Base-by-base conservation (phyloP, 1,140 invertebrate species). In the Ceratoteleas bidentatus region DNA sequence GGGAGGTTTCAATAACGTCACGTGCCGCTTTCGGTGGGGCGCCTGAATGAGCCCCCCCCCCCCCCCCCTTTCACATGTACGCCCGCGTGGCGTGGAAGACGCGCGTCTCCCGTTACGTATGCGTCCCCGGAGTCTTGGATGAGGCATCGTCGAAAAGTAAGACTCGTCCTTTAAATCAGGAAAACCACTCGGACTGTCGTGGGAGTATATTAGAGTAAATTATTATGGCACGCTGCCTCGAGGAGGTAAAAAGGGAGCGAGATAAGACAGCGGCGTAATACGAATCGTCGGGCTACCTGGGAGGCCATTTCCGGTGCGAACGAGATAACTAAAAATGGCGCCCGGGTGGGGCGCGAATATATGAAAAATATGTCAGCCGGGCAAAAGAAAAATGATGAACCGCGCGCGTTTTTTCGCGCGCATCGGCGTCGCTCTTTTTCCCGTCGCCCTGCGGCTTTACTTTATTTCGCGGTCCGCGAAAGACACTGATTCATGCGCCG, bases 181-280 rank as follows among this genome's bases (percentile, higher is more conserved):
- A 73, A 79, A 84, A 73, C 72, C 73, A 76, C 81, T 80, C 81
- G 66, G 73, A 84, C 73, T 79, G 72, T 80, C 77, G 72, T 68
- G 81, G 73, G 72, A 84, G 81, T 80, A 80, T 80, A 84, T 84
- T 84, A 84, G 62, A 73, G 81, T 76, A 80, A 80, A 84, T 84
- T 83, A 83, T 83, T 79, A 75, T 79, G 62, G 70, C 76, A 73
- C 81, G 75, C 61, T 83, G 70, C 65, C 76, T 76, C 54, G 43
- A 76, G 81, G 68, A 72, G 32, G 33, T 76, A 78, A 84, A 83
- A 84, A 77, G 68, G 72, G 54, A 6, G 43, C 50, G 34, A 84
- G 77, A 84, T 84, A 84, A 84, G 77, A 81, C 82, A 66, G 47
- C 24, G 52, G 10, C 54, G 72, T 80, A 80, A 84, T 84, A 66